These are phyloP conservation scores for Lasioglossum baleicum DNA, from an alignment of 1,140 invertebrate species.

Conservation along the genomic window DNA sequence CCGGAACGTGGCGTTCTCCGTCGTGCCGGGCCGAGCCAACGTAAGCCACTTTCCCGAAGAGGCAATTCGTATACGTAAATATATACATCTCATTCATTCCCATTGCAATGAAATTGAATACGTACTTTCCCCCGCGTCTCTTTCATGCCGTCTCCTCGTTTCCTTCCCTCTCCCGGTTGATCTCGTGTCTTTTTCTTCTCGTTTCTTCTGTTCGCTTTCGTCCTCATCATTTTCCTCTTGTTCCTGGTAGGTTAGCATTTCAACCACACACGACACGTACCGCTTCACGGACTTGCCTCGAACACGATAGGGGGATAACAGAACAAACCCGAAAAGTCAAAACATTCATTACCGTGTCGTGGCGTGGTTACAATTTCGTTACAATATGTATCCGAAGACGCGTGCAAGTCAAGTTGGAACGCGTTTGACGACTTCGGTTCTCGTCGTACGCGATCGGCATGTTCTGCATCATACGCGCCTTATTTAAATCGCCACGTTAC, in stretches of 20 bases:
- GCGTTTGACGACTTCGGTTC: no score
- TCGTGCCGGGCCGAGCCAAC: conserved; percentile 21
- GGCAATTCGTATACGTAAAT: conserved; percentile 48
- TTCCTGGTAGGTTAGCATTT: not conserved
- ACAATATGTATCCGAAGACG: no score
- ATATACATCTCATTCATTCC: conserved; percentile 57
- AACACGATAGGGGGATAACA: no score
- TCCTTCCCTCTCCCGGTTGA: not conserved
- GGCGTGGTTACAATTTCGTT: no score
- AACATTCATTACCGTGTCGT: no score
- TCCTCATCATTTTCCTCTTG: not conserved
- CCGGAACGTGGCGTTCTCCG: conserved; percentile 21
- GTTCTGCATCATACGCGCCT: no score
- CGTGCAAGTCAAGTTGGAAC: no score
- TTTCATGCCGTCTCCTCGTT: not conserved
- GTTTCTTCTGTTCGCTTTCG: conserved; percentile 20
- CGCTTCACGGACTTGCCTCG: no score
- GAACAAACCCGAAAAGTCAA: no score
- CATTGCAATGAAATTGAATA: conserved; percentile 59
- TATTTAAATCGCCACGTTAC: no score
- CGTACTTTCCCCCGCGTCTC: conserved; percentile 17
- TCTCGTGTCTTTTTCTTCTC: not conserved
- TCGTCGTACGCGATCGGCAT: no score
- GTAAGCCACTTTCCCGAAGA: conserved; percentile 48
- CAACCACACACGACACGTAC: no score